phyloP scores from a whole-genome alignment of 2,113 vertebrate species.

The Strigops habroptila region DNA sequence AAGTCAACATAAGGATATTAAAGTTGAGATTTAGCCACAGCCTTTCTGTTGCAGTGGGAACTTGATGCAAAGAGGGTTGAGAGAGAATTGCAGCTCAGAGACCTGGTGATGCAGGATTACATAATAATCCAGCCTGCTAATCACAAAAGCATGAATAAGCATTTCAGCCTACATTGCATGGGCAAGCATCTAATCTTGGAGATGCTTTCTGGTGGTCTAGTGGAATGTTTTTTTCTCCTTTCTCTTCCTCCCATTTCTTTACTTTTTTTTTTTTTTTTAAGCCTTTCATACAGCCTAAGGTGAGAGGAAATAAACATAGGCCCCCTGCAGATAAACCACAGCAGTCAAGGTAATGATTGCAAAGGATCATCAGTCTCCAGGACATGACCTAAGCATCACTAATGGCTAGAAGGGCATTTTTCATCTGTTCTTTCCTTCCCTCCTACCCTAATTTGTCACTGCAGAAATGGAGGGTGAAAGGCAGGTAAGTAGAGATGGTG shows the following conservation, averaged over 20 bases:
- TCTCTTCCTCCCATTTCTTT: neutral
- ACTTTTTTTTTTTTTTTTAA: no score
- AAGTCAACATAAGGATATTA: conserved; percentile 69
- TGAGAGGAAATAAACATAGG: neutral
- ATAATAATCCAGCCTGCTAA: conserved; percentile 65
- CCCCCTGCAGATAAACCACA: neutral
- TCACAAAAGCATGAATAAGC: conserved; percentile 69
- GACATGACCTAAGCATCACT: neutral
- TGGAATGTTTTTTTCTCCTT: neutral
- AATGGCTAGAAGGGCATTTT: neutral
- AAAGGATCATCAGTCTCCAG: neutral
- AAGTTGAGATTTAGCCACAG: conserved; percentile 13
- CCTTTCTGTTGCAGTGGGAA: conserved; percentile 38
- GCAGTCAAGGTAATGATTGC: neutral
- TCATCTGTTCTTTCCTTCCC: neutral
- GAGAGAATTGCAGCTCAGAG: conserved; percentile 37
- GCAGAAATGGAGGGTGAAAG: neutral
- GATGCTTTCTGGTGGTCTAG: neutral
- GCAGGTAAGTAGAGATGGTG: neutral
- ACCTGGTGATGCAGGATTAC: conserved; percentile 11
- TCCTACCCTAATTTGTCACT: neutral
- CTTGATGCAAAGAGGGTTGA: conserved; percentile 27
- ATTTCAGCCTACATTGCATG: conserved; percentile 31
- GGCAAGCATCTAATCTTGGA: conserved; percentile 36
- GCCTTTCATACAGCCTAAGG: neutral